Conservation (phyloP, 92 coral and sea anemone genomes). For the Porites divaricata region DNA sequence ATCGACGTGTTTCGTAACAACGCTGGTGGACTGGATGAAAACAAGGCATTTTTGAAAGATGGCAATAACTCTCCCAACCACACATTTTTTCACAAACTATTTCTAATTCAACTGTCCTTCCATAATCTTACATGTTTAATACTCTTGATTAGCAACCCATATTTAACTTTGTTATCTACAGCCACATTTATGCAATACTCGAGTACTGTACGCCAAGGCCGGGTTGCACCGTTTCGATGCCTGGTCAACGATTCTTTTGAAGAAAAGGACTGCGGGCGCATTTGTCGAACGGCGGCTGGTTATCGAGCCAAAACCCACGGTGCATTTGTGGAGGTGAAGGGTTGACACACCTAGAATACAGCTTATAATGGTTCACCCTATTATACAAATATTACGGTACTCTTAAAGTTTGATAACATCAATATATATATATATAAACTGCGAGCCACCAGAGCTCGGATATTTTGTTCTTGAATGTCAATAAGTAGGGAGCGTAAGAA, state of each 20-base stretch:
- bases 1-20: too few relatives aligned
- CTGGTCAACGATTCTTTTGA: too few relatives aligned
- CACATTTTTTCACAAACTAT: neutral
- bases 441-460: neutral
- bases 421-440: slow-evolving; percentile 13
- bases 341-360: slow-evolving; percentile 1
- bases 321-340: neutral
- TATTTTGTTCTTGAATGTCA: slow-evolving; percentile 23
- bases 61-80: neutral
- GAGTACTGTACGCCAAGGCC: neutral
- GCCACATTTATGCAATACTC: neutral
- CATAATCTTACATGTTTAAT: neutral
- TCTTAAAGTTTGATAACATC: neutral
- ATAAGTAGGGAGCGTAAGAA: neutral
- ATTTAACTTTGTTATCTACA: neutral
- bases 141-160: neutral
- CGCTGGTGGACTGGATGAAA: too few relatives aligned
- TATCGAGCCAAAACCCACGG: neutral
- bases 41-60: too few relatives aligned
- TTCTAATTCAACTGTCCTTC: neutral
- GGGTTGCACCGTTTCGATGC: too few relatives aligned
- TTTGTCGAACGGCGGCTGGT: too few relatives aligned
- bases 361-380: slow-evolving; percentile 11
- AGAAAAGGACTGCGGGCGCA: too few relatives aligned
- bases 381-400: neutral